phyloP scores from a whole-genome alignment of 2,113 vertebrate genomes.

The Andinoacara biseriatus region DNA sequence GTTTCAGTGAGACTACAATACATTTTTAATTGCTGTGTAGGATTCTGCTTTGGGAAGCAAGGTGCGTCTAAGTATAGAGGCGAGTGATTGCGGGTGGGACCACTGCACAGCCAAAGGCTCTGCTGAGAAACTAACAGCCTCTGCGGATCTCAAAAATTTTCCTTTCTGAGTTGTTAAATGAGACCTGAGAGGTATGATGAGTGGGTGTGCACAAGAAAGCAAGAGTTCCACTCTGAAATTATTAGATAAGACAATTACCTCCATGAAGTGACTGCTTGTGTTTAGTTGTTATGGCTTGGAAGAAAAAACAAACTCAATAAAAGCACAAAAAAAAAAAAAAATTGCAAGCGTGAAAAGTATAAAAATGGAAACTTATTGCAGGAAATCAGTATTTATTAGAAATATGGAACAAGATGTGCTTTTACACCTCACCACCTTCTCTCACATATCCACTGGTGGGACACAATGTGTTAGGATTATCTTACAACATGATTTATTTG shows the following conservation, averaged over 20 bases:
- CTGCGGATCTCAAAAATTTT: constrained; percentile 46
- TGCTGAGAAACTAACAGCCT: constrained; percentile 48
- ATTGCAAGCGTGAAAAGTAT: constrained; percentile 31
- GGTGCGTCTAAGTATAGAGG: constrained; percentile 50
- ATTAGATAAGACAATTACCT: constrained; percentile 57
- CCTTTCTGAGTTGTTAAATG: constrained; percentile 57
- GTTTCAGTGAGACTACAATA: constrained; percentile 2
- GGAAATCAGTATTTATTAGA: constrained; percentile 13
- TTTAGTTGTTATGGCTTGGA: constrained; percentile 16
- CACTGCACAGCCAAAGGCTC: constrained; percentile 39
- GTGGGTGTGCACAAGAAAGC: constrained; percentile 53
- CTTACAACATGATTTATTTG: background rate
- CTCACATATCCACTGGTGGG: background rate
- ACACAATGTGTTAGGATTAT: constrained; percentile 7
- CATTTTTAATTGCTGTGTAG: constrained; percentile 51
- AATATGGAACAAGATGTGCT: constrained; percentile 22
- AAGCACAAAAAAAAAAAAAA: background rate
- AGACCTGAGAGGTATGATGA: constrained; percentile 56
- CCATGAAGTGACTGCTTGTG: constrained; percentile 3
- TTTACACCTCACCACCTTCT: constrained; percentile 24
- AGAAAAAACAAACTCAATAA: constrained; percentile 18
- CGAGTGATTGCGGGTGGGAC: constrained; percentile 47
- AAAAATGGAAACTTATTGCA: background rate
- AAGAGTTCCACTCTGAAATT: constrained; percentile 59
- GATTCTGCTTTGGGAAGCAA: constrained; percentile 22